Conservation (phyloP, 2,797 vertebrate species). For the Crocidura indochinensis region DNA sequence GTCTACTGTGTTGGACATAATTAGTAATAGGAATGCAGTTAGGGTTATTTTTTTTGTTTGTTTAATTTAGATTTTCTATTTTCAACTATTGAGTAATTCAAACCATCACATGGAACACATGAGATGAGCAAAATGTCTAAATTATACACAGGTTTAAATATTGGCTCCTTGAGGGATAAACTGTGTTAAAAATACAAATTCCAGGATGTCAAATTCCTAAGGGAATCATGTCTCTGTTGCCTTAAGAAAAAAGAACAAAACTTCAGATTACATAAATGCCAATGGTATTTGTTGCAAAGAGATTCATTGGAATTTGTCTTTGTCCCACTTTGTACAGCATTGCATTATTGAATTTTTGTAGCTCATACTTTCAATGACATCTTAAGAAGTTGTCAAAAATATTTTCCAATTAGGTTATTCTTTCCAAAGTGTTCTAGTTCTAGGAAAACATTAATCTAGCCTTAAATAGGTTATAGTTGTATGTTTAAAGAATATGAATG, state of each 20-base stretch:
- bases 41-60: not conserved
- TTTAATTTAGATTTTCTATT: slow-evolving; percentile 64
- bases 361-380: slow-evolving; percentile 54
- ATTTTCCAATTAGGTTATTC: slow-evolving; percentile 57
- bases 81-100: slow-evolving; percentile 77
- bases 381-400: slow-evolving; percentile 70
- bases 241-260: not conserved
- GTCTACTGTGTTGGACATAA: slow-evolving; percentile 66
- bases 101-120: slow-evolving; percentile 58
- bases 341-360: slow-evolving; percentile 71
- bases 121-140: slow-evolving; percentile 75
- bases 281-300: slow-evolving; percentile 76
- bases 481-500: slow-evolving; percentile 15
- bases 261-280: slow-evolving; percentile 74
- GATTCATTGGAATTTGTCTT: slow-evolving; percentile 72
- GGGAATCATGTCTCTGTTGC: slow-evolving; percentile 39
- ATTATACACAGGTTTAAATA: slow-evolving; percentile 78
- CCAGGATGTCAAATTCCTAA: slow-evolving; percentile 70
- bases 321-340: slow-evolving; percentile 58
- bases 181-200: slow-evolving; percentile 78
- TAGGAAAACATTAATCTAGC: slow-evolving; percentile 69
- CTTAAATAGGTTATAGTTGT: slow-evolving; percentile 17
- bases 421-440: slow-evolving; percentile 58
- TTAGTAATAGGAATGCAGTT: slow-evolving; percentile 67
- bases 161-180: slow-evolving; percentile 70